phyloP scores from a whole-genome alignment of 1,140 invertebrate genomes.

The Aphelinus certus region DNA sequence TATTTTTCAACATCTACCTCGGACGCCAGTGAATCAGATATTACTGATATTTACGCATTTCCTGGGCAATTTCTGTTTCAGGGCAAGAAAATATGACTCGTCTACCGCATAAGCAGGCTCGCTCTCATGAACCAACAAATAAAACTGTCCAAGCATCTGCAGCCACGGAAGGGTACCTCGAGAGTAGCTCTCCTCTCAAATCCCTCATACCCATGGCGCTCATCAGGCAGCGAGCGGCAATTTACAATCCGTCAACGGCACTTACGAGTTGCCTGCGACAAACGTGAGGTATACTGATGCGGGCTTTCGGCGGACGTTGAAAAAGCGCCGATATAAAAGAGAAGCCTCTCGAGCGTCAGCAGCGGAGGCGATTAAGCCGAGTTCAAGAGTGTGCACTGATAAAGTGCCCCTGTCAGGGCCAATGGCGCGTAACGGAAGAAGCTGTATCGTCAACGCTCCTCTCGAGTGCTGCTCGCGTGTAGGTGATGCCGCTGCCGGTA shows the following conservation, averaged over 20 bases:
- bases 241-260: not conserved
- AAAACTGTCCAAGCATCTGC: no score
- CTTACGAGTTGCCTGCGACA: no score
- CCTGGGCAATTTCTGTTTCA: no score
- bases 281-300: not conserved
- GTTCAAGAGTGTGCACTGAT: slow-evolving; percentile 46
- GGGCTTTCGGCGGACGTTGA: slow-evolving; percentile 22
- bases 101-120: no score
- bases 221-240: not conserved
- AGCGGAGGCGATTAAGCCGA: slow-evolving; percentile 21
- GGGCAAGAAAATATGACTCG: no score
- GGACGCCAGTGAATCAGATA: no score
- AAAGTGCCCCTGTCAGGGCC: slow-evolving; percentile 53
- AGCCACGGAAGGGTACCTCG: no score
- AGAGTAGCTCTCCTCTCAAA: no score
- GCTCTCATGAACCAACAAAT: no score
- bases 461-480: not conserved
- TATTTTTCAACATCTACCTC: no score
- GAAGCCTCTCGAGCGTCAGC: slow-evolving; percentile 4
- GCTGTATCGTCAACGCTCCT: slow-evolving; percentile 31
- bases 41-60: no score
- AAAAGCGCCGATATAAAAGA: slow-evolving; percentile 14
- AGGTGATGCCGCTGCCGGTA: not conserved
- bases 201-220: no score
- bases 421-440: slow-evolving; percentile 54